Percentiles rank a stretch among this genome's conserved stretches.
These are phyloP conservation scores for Tetrao urogallus DNA, from an alignment of 2,113 vertebrate genomes.

Conservation along the genomic window DNA sequence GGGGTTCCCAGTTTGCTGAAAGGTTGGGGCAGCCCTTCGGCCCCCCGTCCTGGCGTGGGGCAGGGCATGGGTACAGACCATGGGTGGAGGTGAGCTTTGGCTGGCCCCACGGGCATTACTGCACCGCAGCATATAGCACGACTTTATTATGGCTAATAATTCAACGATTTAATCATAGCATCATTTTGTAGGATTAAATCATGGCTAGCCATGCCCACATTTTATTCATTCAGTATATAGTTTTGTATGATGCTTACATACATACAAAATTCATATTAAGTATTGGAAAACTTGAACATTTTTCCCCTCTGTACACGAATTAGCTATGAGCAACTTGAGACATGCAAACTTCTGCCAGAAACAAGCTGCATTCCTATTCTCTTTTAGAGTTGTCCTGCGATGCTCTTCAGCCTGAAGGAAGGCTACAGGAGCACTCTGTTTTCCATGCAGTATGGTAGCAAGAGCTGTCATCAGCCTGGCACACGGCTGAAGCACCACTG, in stretches of 20 bases:
- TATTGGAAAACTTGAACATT: not conserved
- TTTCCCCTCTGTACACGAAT: not conserved
- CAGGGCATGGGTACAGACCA: accelerated
- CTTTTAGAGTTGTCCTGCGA: not conserved
- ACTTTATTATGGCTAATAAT: not conserved
- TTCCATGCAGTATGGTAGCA: not conserved
- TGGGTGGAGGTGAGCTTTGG: not conserved
- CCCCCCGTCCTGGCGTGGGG: not conserved
- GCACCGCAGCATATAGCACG: not conserved
- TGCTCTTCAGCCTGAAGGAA: not conserved
- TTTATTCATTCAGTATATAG: conserved; percentile 29
- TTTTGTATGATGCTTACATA: not conserved
- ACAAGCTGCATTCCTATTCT: not conserved
- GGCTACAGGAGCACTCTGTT: not conserved
- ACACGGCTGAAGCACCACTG: conserved; percentile 16
- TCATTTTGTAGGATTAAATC: conserved; percentile 31
- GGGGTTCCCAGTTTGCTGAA: not conserved
- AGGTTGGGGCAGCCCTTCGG: not conserved
- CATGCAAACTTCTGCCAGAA: not conserved
- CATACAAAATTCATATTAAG: not conserved
- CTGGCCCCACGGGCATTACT: not conserved
- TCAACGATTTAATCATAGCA: conserved; percentile 5
- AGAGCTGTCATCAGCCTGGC: conserved; percentile 21
- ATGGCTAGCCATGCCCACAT: not conserved
- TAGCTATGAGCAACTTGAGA: not conserved